Evolutionary conservation across 2,113 vertebrate genomes (phyloP).

Genomic region (Channa maculata): DNA sequence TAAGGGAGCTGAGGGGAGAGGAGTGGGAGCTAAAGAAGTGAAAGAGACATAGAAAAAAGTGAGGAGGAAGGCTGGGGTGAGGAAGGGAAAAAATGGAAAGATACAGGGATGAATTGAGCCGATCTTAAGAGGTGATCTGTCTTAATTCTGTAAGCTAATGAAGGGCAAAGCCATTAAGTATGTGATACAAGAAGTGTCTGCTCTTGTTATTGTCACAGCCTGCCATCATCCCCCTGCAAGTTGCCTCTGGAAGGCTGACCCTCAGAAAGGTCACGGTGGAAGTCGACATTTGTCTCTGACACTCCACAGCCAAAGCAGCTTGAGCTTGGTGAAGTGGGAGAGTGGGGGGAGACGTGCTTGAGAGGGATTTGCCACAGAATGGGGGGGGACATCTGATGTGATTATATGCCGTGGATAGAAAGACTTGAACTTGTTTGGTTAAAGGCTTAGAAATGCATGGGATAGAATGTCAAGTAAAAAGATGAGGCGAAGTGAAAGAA

Average conservation of each 20-base stretch:
- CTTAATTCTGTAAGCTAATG: conserved; percentile 79
- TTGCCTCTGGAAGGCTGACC: conserved; percentile 62
- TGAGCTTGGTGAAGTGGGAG: neutral
- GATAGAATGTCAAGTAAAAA: conserved; percentile 14
- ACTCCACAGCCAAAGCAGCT: neutral
- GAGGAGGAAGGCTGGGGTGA: neutral
- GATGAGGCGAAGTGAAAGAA: neutral
- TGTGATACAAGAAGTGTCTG: conserved; percentile 70
- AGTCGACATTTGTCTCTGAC: conserved; percentile 34
- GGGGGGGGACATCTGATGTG: conserved; percentile 12
- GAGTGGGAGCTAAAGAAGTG: neutral
- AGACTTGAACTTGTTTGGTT: conserved; percentile 47
- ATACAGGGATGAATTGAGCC: conserved; percentile 31
- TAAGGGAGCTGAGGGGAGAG: conserved; percentile 26
- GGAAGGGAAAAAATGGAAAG: conserved; percentile 26
- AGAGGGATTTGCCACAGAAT: conserved; percentile 53
- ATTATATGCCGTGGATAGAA: conserved; percentile 44
- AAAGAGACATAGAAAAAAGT: conserved; percentile 2
- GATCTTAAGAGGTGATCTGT: conserved; percentile 75
- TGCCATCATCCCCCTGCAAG: conserved; percentile 35
- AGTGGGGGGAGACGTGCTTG: conserved; percentile 16
- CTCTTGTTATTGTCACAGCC: conserved; percentile 68
- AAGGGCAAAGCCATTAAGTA: conserved; percentile 80
- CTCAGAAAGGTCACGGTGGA: conserved; percentile 46
- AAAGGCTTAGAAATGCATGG: conserved; percentile 41